Conservation (phyloP, 1,140 invertebrate genomes). For the Nebria ingens region DNA sequence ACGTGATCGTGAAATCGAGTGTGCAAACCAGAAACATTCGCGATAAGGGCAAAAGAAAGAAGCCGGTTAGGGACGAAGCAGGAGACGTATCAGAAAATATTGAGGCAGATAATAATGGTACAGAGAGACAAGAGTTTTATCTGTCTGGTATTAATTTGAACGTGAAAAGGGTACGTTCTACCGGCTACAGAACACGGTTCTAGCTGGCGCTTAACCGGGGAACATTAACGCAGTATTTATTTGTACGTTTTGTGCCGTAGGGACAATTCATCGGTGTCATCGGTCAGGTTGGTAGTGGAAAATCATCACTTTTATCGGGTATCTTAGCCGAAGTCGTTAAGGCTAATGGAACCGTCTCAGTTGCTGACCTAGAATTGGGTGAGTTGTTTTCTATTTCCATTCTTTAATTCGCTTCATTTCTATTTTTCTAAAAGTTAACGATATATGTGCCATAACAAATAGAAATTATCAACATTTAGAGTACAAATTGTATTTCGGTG, state of each 20-base stretch:
- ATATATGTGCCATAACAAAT: no score
- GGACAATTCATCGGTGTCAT: slow-evolving; percentile 60
- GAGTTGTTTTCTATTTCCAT: slow-evolving; percentile 4
- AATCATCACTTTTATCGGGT: slow-evolving; percentile 61
- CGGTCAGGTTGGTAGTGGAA: slow-evolving; percentile 65
- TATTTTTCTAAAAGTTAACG: slow-evolving; percentile 9
- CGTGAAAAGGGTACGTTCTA: slow-evolving; percentile 41
- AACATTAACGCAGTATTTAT: neutral
- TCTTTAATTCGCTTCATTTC: neutral
- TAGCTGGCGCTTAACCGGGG: no score
- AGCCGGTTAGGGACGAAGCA: slow-evolving; percentile 24
- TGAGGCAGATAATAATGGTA: slow-evolving; percentile 15
- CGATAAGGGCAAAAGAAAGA: slow-evolving; percentile 40
- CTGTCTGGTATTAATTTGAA: slow-evolving; percentile 46
- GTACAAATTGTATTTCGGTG: no score
- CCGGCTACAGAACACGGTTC: neutral
- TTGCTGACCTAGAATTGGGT: slow-evolving; percentile 51
- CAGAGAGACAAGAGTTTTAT: slow-evolving; percentile 31
- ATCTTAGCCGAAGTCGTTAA: slow-evolving; percentile 65
- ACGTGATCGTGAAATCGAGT: neutral
- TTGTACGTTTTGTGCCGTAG: slow-evolving; percentile 24
- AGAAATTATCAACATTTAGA: no score
- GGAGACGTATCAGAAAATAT: slow-evolving; percentile 7
- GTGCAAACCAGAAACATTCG: neutral
- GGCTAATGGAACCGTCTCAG: slow-evolving; percentile 46